phyloP scores from a whole-genome alignment of 2,888 invertebrate genomes.

The Oithona nana region DNA sequence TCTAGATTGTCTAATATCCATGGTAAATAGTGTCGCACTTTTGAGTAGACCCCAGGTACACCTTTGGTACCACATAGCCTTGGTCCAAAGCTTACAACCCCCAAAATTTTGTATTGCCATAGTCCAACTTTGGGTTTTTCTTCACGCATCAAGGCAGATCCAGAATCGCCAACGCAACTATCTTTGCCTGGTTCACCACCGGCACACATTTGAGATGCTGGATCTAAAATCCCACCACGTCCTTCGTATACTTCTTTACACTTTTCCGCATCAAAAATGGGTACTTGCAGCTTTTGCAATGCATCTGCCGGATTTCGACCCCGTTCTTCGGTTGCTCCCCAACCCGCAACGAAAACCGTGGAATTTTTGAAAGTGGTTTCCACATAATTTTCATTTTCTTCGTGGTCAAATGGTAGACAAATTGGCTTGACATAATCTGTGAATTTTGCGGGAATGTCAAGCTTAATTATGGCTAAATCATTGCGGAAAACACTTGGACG shows the following conservation, averaged over 20 bases:
- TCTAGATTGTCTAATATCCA: constrained; percentile 8
- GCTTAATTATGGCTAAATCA: constrained; percentile 2
- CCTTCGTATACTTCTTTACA: constrained; percentile 1
- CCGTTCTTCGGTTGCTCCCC: constrained; percentile 2
- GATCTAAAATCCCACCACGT: neutral
- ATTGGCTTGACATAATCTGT: constrained; percentile 57
- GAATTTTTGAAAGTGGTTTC: neutral
- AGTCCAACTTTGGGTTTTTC: neutral
- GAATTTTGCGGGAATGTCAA: neutral
- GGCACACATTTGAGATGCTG: constrained; percentile 13
- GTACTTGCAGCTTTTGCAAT: constrained; percentile 4
- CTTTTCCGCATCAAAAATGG: neutral
- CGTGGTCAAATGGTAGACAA: constrained; percentile 18
- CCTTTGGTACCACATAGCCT: constrained; percentile 4
- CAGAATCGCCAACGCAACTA: constrained; percentile 12
- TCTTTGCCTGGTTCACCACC: constrained; percentile 9
- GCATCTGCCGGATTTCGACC: constrained; percentile 8
- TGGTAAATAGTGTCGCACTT: neutral
- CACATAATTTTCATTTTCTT: neutral
- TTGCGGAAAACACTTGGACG: neutral
- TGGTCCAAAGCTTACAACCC: constrained; percentile 14
- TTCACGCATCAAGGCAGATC: constrained; percentile 10
- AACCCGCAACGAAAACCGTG: neutral
- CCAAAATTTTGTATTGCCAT: neutral
- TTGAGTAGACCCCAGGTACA: constrained; percentile 7